Evolutionary conservation across 2,797 vertebrate genomes (phyloP), one percentile per base, ranked within the genome.

Genomic region (Dipus sagitta): DNA sequence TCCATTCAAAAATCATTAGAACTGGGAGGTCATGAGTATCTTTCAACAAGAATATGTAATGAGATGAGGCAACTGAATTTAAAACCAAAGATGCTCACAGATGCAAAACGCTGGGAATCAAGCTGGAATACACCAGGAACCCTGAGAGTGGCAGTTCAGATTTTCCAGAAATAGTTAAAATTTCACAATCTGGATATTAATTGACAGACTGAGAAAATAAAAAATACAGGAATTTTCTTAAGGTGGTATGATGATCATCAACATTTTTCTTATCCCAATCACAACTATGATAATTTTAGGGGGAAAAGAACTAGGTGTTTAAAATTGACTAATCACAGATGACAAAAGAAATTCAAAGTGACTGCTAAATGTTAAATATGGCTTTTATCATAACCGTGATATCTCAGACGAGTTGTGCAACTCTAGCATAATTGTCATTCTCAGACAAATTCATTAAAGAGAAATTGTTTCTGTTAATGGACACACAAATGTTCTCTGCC

Each of bases 401-500:
- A 2, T 90, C 47, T 89, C 77, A 83, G 68, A 90, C 78, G 71
- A 91, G 58, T 72, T 94, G 70, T 70, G 38, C 60, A 95, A 85
- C 54, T 86, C 77, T 26, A 74, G 65, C 93, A 65, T 81, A 34
- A 94, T 85, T 84, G 94, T 95, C 60, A 76, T 81, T 34, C 47
- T 94, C 80, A 94, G 86, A 89, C 58, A 94, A 90, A 96, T 88
- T 96, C 64, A 92, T 92, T 86, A 75, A 80, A 91, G 85, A 96
- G 62, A 90, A 84, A 96, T 89, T 64, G 80, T 10, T 93, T 92
- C 34, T 93, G 47, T 93, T 86, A 95, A 75, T 87, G 89, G 86
- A 60, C n/a, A 89, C 28, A 77, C 87, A 94, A 67, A 91, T 90
- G 79, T 90, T 91, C 72, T 92, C 76, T 24, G 14, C 68, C 82